Conservation (phyloP, 2,113 vertebrate species). For the Melanerpes formicivorus region DNA sequence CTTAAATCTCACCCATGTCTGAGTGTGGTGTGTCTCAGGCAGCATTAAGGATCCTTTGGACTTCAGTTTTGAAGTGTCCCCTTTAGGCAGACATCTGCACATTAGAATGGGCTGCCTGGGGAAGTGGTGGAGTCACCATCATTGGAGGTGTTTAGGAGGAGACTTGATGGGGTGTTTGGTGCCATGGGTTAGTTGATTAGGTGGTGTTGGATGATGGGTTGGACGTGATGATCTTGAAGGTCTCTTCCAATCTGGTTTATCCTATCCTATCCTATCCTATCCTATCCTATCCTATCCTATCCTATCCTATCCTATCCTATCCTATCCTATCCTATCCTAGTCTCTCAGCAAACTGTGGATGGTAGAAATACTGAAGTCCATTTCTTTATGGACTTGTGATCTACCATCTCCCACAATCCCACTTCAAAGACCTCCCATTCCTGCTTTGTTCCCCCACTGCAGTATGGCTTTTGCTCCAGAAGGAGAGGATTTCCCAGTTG, state of each 20-base stretch:
- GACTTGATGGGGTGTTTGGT: no score
- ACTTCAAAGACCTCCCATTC: not conserved
- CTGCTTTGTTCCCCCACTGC: not conserved
- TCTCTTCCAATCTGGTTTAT: no score
- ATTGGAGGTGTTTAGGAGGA: no score
- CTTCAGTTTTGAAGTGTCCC: not conserved
- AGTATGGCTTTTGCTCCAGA: not conserved
- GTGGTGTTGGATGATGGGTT: no score
- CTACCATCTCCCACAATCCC: not conserved
- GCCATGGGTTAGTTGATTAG: no score
- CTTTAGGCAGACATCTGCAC: not conserved
- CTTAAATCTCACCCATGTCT: not conserved
- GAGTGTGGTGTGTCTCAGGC: not conserved
- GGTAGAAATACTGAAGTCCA: not conserved
- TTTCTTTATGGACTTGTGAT: not conserved
- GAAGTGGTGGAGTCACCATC: no score
- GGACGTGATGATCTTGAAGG: no score
- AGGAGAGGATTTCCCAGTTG: not conserved
- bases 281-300: no score
- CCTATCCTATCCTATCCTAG: no score
- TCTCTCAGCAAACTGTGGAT: not conserved
- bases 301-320: no score
- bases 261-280: no score
- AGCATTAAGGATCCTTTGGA: not conserved
- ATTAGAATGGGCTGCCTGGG: no score